Evolutionary conservation across 1,140 invertebrate genomes (phyloP), one percentile per base, ranked within the genome.

Genomic region (Zeugodacus cucurbitae): DNA sequence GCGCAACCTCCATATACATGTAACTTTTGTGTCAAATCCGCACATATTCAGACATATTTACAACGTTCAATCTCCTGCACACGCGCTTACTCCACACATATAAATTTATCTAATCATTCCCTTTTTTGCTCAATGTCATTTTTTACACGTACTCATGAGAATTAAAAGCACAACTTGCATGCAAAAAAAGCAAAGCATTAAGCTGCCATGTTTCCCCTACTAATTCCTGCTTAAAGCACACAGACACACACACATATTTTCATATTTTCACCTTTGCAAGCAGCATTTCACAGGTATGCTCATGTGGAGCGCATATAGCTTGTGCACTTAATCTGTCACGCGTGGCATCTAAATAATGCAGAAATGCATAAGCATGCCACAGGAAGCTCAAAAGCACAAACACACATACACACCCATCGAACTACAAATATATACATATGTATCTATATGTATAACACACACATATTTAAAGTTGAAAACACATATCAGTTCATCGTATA

Each of bases 331-430:
- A 48, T 82, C 74, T 82, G 74, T 14, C 41, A 82, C 41, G 41
- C 74, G n/a, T 82, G 41, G 32, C 29, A n/a, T 41, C 67, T 74
- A 74, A 74, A 74, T 74, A 37, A 74, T 74, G 34, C 67, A 74
- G 17, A 41, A 48, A 48, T 48, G 37, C 74, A 48, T 10, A 48
- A 17, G n/a, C 41, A 74, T 70, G 26, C 32, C 32, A 20, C 37
- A n/a, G 34, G 37, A 74, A 41, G 0, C 7, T 29, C 67, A 37
- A n/a, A n/a, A n/a, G 34, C 11, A 7, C 5, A 74, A 41, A 26
- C 37, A 74, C 37, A 74, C 70, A 41, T 10, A 44, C 0, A 41
- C 20, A 41, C 10, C n/a, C 34, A 41, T 74, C 3, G 2, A 29
- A 2, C 22, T 44, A 48, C n/a, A 41, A n/a, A 48, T 11, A 1